phyloP scores from a whole-genome alignment of 1,140 invertebrate species.

The Lordiphosa mommai region DNA sequence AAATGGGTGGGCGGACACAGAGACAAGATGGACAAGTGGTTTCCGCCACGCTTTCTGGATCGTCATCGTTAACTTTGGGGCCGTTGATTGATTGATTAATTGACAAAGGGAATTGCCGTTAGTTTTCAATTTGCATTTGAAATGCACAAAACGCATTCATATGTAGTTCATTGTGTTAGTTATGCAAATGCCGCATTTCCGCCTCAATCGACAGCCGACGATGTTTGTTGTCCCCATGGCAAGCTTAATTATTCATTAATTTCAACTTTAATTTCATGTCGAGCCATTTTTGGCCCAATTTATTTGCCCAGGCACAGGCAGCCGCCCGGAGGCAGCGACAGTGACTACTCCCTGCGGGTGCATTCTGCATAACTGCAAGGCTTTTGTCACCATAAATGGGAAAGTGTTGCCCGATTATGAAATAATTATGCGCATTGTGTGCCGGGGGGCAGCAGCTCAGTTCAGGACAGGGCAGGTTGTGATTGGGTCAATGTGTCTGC shows the following conservation, averaged over 20 bases:
- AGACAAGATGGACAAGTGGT: slow-evolving; percentile 59
- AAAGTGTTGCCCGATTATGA: slow-evolving; percentile 69
- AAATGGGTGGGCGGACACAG: slow-evolving; percentile 3
- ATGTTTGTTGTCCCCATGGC: slow-evolving; percentile 22
- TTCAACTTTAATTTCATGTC: slow-evolving; percentile 63
- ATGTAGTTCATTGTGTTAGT: slow-evolving; percentile 71
- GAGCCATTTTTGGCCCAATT: slow-evolving; percentile 46
- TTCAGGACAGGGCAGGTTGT: slow-evolving; percentile 3
- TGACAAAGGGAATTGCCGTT: slow-evolving; percentile 71
- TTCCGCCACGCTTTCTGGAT: slow-evolving; percentile 54
- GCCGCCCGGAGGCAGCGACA: neutral
- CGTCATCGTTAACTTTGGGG: slow-evolving; percentile 14
- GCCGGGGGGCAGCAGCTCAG: neutral
- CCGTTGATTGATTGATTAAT: slow-evolving; percentile 76
- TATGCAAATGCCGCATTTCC: slow-evolving; percentile 73
- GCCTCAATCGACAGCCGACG: slow-evolving; percentile 19
- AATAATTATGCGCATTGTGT: slow-evolving; percentile 61
- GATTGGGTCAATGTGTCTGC: slow-evolving; percentile 50
- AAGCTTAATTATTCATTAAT: slow-evolving; percentile 75
- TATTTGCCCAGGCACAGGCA: slow-evolving; percentile 17
- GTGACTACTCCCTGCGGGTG: slow-evolving; percentile 25
- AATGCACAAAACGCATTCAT: slow-evolving; percentile 5
- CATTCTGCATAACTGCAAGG: slow-evolving; percentile 39
- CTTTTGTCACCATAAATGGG: slow-evolving; percentile 63
- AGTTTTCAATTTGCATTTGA: slow-evolving; percentile 64